phyloP scores from a whole-genome alignment of 2,888 invertebrate species.

The Thysanoteuthis rhombus region DNA sequence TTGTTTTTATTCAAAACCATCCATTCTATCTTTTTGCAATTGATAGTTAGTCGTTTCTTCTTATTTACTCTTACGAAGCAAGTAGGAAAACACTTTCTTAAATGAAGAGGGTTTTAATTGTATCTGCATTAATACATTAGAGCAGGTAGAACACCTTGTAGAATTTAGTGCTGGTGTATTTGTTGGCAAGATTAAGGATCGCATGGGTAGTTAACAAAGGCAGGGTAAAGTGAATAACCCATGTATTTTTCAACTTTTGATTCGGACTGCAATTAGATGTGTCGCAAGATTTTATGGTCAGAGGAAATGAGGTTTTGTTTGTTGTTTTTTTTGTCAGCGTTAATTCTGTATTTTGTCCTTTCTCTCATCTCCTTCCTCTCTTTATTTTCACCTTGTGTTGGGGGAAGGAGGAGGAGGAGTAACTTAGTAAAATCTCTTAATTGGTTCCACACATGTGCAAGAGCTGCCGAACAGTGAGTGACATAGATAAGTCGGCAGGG shows the following conservation, averaged over 20 bases:
- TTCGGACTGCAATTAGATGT: neutral
- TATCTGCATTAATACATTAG: neutral
- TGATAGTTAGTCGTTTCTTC: no score
- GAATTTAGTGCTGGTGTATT: neutral
- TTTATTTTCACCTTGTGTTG: neutral
- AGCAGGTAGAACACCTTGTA: neutral
- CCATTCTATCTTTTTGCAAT: no score
- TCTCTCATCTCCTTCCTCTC: neutral
- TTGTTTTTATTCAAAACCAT: no score
- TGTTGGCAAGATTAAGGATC: neutral
- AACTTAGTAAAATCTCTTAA: slow-evolving; percentile 1
- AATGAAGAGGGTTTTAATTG: neutral
- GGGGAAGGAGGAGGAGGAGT: neutral
- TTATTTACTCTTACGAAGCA: no score
- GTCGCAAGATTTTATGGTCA: neutral
- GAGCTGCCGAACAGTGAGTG: neutral
- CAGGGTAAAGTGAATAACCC: neutral
- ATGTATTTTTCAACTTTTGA: neutral
- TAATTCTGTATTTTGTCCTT: neutral
- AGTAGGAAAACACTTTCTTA: neutral
- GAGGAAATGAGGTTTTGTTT: neutral
- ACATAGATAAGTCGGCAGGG: slow-evolving; percentile 20
- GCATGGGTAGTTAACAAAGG: neutral
- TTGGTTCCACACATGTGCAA: neutral
- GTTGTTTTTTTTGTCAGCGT: neutral